Percentiles rank a stretch among this genome's conserved stretches.
phyloP scores from a whole-genome alignment of 2,888 invertebrate genomes.

The Timema cristinae region DNA sequence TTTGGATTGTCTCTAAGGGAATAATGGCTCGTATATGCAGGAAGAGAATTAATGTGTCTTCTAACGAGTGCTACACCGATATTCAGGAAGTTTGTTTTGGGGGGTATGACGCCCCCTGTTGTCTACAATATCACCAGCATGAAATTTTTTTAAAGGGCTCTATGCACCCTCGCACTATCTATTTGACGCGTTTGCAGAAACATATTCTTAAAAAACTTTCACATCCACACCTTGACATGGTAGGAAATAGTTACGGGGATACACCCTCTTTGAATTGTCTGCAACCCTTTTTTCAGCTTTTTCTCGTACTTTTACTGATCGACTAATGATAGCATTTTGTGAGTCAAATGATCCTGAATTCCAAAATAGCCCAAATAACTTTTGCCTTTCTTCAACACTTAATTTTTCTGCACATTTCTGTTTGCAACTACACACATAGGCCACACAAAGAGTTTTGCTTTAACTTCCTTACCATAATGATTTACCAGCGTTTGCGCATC shows the following conservation, averaged over 20 bases:
- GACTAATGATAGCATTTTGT: slow-evolving; percentile 6
- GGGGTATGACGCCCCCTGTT: slow-evolving; percentile 8
- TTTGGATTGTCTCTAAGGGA: slow-evolving; percentile 8
- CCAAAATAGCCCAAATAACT: neutral
- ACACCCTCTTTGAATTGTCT: neutral
- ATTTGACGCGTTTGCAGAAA: slow-evolving; percentile 8
- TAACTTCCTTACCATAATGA: slow-evolving; percentile 4
- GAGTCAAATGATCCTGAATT: slow-evolving; percentile 1
- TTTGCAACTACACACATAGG: neutral
- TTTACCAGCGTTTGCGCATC: neutral
- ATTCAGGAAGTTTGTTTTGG: slow-evolving; percentile 3
- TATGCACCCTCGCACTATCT: slow-evolving; percentile 9
- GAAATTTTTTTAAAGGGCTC: slow-evolving; percentile 5
- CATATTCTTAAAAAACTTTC: slow-evolving; percentile 7
- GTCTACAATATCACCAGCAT: neutral
- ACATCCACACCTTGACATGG: slow-evolving; percentile 4
- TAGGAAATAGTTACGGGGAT: neutral
- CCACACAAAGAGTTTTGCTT: neutral
- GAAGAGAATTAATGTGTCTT: slow-evolving; percentile 6
- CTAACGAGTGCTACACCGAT: neutral
- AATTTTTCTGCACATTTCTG: neutral
- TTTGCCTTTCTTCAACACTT: neutral
- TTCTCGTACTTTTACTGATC: slow-evolving; percentile 6
- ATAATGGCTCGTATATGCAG: slow-evolving; percentile 11
- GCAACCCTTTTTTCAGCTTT: neutral